These are phyloP conservation scores for Drosophila arawakana DNA, from an alignment of 1,140 invertebrate species.

Conservation along the genomic window DNA sequence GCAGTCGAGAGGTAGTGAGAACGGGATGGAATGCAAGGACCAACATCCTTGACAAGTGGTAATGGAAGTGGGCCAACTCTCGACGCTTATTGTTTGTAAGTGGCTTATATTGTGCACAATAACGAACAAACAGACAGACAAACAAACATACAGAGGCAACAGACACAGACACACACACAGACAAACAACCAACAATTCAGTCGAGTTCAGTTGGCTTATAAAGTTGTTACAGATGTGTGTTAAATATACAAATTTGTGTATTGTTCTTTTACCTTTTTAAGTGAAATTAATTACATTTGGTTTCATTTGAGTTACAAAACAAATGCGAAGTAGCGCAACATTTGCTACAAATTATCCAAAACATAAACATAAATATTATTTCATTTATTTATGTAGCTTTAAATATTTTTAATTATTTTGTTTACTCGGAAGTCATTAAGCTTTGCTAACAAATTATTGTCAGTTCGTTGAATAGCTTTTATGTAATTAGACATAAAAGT, in stretches of 20 bases:
- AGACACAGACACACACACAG: neutral
- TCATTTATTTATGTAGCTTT: conserved; percentile 10
- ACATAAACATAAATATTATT: neutral
- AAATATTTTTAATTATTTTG: conserved; percentile 2
- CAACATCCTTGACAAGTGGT: conserved; percentile 27
- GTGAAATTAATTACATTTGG: conserved; percentile 38
- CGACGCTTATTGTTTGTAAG: conserved; percentile 80
- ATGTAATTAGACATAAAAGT: conserved; percentile 11
- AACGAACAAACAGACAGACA: conserved; percentile 37
- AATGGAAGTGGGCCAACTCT: conserved; percentile 52
- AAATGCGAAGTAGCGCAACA: conserved; percentile 38
- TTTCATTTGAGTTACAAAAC: neutral
- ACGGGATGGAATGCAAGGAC: conserved; percentile 8
- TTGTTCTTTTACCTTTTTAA: conserved; percentile 32
- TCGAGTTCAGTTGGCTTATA: conserved; percentile 71
- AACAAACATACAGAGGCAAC: conserved; percentile 9
- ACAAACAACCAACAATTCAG: conserved; percentile 53
- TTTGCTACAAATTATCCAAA: conserved; percentile 25
- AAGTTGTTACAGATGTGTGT: conserved; percentile 71
- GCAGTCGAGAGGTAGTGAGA: conserved; percentile 28
- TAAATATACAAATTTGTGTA: conserved; percentile 61
- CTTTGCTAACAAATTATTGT: conserved; percentile 14
- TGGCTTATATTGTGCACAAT: conserved; percentile 75
- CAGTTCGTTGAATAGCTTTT: neutral
- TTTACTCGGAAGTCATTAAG: neutral